These are phyloP conservation scores for Loxodonta africana DNA, from an alignment of 2,113 vertebrate species.

Conservation along the genomic window DNA sequence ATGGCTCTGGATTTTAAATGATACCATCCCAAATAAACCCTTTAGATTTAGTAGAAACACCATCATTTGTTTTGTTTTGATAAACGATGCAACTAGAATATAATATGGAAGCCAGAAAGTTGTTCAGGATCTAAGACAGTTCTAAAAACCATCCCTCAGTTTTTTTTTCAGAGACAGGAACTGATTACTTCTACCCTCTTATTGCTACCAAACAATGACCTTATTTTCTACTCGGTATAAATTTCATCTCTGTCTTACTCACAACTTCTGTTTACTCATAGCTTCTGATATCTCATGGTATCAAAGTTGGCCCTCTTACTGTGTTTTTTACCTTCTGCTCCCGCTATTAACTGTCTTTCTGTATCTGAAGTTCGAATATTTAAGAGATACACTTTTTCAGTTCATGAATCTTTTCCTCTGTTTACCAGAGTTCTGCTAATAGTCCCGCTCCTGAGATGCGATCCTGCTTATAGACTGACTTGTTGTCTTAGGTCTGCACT, in stretches of 20 bases:
- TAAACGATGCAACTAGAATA: neutral
- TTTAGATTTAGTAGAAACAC: neutral
- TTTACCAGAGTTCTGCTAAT: neutral
- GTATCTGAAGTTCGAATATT: neutral
- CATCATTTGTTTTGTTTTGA: neutral
- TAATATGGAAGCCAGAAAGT: neutral
- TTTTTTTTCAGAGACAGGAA: neutral
- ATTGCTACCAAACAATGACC: neutral
- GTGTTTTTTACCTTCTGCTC: neutral
- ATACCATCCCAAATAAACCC: neutral
- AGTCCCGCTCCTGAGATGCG: neutral
- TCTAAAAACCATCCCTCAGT: neutral
- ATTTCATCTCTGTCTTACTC: neutral
- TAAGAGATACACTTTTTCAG: neutral
- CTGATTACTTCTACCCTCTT: neutral
- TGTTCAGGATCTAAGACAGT: neutral
- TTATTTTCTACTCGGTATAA: neutral
- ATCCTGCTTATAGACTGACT: neutral
- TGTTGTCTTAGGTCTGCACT: neutral
- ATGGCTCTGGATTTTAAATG: neutral
- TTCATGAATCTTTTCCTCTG: neutral
- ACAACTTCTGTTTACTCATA: neutral
- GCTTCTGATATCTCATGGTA: neutral
- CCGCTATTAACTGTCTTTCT: neutral
- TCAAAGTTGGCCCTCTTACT: neutral